phyloP scores from a whole-genome alignment of 2,888 invertebrate genomes.

The Desoria tigrina region DNA sequence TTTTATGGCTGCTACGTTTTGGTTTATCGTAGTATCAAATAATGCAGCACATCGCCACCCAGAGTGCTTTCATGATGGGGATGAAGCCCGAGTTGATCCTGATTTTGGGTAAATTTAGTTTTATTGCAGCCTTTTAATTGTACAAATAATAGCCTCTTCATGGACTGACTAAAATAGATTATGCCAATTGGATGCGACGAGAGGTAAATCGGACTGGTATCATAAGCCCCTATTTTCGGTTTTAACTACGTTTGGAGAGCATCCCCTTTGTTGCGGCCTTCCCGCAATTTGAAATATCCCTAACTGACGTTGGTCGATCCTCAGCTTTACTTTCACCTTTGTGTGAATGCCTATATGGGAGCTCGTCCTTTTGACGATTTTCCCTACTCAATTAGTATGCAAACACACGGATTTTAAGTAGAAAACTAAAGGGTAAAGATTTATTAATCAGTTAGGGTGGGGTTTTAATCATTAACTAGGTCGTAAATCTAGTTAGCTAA shows the following conservation, averaged over 20 bases:
- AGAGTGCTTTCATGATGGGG: slow-evolving; percentile 56
- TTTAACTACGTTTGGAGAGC: slow-evolving; percentile 66
- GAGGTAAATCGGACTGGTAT: slow-evolving; percentile 68
- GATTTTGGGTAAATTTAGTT: slow-evolving; percentile 53
- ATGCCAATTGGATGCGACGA: slow-evolving; percentile 71
- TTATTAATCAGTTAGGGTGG: too few relatives aligned
- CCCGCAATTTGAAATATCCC: too few relatives aligned
- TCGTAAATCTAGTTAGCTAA: too few relatives aligned
- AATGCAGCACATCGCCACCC: slow-evolving; percentile 81
- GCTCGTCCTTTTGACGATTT: too few relatives aligned
- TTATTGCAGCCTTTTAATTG: neutral
- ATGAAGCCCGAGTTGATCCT: slow-evolving; percentile 48
- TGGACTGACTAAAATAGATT: slow-evolving; percentile 59
- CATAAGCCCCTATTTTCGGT: slow-evolving; percentile 56
- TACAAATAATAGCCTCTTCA: neutral
- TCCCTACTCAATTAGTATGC: too few relatives aligned
- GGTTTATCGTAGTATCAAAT: slow-evolving; percentile 65
- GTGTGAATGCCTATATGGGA: too few relatives aligned
- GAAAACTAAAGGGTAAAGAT: too few relatives aligned
- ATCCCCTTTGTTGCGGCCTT: too few relatives aligned
- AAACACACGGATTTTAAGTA: too few relatives aligned
- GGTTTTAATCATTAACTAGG: too few relatives aligned
- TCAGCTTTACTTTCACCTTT: too few relatives aligned
- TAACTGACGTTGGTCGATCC: too few relatives aligned
- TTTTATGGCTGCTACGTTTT: slow-evolving; percentile 37